Conservation (phyloP, 1,140 invertebrate species). For the Stenopsyche tienmushanensis region DNA sequence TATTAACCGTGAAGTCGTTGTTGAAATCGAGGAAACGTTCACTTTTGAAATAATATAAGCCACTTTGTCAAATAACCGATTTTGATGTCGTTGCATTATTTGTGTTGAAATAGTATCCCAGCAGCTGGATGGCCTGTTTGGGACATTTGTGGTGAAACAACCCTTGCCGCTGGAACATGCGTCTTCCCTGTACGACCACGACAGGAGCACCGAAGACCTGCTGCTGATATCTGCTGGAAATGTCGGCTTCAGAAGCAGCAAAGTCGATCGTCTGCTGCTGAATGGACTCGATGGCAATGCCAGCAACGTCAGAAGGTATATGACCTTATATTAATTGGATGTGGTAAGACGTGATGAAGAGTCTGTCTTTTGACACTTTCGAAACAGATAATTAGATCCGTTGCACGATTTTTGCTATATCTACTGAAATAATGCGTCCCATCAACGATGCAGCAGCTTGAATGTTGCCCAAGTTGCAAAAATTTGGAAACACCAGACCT, state of each 20-base stretch:
- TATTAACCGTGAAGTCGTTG: conserved; percentile 7
- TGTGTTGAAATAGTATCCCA: conserved; percentile 66
- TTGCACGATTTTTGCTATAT: background rate
- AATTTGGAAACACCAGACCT: too few relatives aligned
- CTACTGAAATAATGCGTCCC: background rate
- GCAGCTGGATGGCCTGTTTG: conserved; percentile 77
- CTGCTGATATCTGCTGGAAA: conserved; percentile 46
- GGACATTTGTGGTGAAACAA: conserved; percentile 70
- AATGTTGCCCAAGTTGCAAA: too few relatives aligned
- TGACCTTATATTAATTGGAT: background rate
- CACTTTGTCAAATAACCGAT: background rate
- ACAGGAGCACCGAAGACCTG: conserved; percentile 53
- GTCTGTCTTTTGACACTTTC: background rate
- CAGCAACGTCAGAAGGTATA: conserved; percentile 1
- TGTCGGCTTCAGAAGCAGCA: conserved; percentile 37
- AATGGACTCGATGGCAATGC: background rate
- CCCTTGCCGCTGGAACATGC: conserved; percentile 64
- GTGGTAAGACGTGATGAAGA: too few relatives aligned
- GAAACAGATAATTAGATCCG: too few relatives aligned
- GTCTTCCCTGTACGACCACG: conserved; percentile 66
- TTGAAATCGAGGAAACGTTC: background rate
- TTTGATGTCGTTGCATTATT: too few relatives aligned
- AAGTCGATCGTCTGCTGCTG: background rate
- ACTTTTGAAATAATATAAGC: background rate
- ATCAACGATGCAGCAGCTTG: too few relatives aligned